Conservation (phyloP, 2,113 vertebrate species). For the Rattus norvegicus region GRCr8 NC_086019.1:135575001-135575500, state of each 20-base stretch:
- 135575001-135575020: background rate
- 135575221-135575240: background rate
- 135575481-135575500: background rate
- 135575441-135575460: background rate
- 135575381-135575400: background rate
- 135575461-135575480: background rate
- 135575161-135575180: background rate
- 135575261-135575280: background rate
- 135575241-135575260: background rate
- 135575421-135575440: background rate
- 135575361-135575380: rapidly evolving
- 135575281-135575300: background rate
- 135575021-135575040: constrained; percentile 2
- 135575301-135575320: rapidly evolving
- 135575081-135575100: constrained; percentile 30
- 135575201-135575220: background rate
- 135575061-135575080: constrained; percentile 21
- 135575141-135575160: background rate
- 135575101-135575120: constrained; percentile 20
- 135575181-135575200: background rate
- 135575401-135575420: background rate
- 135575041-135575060: background rate
- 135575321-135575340: background rate
- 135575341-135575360: background rate
- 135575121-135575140: background rate